Evolutionary conservation across 2,113 vertebrate species (phyloP).

Genomic region (Vimba vimba): DNA sequence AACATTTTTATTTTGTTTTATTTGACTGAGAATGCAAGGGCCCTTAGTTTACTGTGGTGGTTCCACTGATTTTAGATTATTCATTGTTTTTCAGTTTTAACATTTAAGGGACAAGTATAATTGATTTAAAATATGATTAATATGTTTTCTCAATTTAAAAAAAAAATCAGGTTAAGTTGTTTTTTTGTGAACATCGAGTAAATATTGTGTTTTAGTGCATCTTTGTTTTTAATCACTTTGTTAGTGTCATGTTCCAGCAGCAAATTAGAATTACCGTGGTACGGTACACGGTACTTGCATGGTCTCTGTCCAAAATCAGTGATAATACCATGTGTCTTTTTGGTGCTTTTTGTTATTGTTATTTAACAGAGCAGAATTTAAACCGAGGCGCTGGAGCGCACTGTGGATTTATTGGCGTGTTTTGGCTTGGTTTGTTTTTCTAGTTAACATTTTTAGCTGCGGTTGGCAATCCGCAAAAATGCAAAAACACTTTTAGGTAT

Average conservation of each 20-base stretch:
- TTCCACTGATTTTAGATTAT: too few relatives aligned
- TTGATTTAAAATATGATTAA: too few relatives aligned
- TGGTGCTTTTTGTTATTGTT: not conserved
- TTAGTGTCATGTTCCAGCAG: not conserved
- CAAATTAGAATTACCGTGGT: not conserved
- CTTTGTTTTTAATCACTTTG: not conserved
- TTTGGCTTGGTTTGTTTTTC: constrained; percentile 41
- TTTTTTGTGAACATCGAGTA: too few relatives aligned
- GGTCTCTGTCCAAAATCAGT: not conserved
- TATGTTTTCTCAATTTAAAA: too few relatives aligned
- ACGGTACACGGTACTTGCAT: not conserved
- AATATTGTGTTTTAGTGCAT: not conserved
- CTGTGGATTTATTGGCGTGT: constrained; percentile 32
- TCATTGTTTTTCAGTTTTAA: too few relatives aligned
- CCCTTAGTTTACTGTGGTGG: too few relatives aligned
- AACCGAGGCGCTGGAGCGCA: not conserved
- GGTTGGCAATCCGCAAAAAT: constrained; percentile 36
- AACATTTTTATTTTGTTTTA: too few relatives aligned
- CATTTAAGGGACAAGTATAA: too few relatives aligned
- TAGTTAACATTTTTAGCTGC: constrained; percentile 41
- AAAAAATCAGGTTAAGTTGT: too few relatives aligned
- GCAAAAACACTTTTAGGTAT: constrained; percentile 34
- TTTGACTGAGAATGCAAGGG: too few relatives aligned
- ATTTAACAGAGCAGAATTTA: not conserved
- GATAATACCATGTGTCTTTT: not conserved